Conservation (phyloP, 2,888 invertebrate genomes). For the Exocentrus adspersus region DNA sequence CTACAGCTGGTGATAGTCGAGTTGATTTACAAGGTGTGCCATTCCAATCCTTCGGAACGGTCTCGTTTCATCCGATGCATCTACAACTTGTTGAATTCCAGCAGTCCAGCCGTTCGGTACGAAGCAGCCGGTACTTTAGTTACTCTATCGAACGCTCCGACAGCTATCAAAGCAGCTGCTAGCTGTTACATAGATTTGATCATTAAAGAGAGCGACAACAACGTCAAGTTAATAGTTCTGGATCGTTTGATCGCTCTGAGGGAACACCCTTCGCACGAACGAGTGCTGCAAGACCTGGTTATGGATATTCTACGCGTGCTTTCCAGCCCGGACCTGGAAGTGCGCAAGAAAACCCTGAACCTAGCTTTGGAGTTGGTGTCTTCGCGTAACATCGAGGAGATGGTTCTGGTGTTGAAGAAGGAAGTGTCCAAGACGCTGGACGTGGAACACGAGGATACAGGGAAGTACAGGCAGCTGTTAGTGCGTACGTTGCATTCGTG, state of each 20-base stretch:
- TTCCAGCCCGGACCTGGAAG: slow-evolving; percentile 93
- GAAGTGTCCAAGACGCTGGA: slow-evolving; percentile 91
- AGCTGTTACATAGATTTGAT: slow-evolving; percentile 98
- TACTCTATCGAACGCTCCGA: slow-evolving; percentile 96
- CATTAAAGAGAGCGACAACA: slow-evolving; percentile 99
- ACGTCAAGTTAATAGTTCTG: slow-evolving; percentile 98
- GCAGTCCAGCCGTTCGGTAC: slow-evolving; percentile 95
- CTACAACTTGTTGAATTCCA: slow-evolving; percentile 95
- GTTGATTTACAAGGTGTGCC: slow-evolving; percentile 97
- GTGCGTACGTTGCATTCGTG: slow-evolving; percentile 95
- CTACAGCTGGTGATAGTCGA: slow-evolving; percentile 98
- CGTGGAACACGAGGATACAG: slow-evolving; percentile 91
- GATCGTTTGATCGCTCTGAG: slow-evolving; percentile 91
- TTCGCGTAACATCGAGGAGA: slow-evolving; percentile 93
- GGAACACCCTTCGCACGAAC: slow-evolving; percentile 84
- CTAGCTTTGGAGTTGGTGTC: slow-evolving; percentile 89
- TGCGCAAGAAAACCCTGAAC: slow-evolving; percentile 60
- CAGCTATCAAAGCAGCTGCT: slow-evolving; percentile 89
- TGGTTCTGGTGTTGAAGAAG: slow-evolving; percentile 91
- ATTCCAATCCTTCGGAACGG: slow-evolving; percentile 94
- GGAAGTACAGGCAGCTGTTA: slow-evolving; percentile 93
- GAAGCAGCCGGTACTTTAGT: slow-evolving; percentile 99
- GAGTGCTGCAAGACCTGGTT: slow-evolving; percentile 87
- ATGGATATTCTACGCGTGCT: slow-evolving; percentile 98
- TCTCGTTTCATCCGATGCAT: slow-evolving; percentile 98